Conservation (phyloP, 2,797 vertebrate genomes). For the Enteromius trimaculatus region DNA sequence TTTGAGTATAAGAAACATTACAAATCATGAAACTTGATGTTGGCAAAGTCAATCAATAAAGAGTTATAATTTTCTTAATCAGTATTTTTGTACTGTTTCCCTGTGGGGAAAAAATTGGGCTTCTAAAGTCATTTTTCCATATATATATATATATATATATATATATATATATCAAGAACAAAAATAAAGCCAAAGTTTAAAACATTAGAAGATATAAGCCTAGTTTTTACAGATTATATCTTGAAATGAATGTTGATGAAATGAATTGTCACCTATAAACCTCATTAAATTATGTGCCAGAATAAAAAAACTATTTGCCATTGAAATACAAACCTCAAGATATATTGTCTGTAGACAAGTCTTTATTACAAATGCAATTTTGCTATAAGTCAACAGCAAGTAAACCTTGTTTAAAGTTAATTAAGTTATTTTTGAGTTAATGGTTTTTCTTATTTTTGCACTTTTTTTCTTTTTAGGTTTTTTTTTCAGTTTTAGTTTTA, state of each 20-base stretch:
- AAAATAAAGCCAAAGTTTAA: background rate
- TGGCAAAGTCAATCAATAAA: background rate
- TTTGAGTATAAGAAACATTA: background rate
- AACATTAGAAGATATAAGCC: background rate
- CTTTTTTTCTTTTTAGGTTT: too few species aligned
- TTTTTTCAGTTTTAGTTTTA: too few species aligned
- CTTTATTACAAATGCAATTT: background rate
- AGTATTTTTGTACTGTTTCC: too few species aligned
- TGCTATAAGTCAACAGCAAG: background rate
- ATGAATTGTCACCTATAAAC: background rate
- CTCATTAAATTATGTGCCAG: background rate
- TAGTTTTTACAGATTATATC: background rate
- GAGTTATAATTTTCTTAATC: too few species aligned
- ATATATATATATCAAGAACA: background rate
- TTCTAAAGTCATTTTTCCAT: too few species aligned
- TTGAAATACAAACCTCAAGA: background rate
- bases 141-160: too few species aligned
- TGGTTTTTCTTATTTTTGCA: too few species aligned
- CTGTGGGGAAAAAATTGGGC: too few species aligned
- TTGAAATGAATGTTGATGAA: background rate
- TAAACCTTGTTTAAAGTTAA: too few species aligned
- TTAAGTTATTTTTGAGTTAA: too few species aligned
- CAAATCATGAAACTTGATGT: background rate
- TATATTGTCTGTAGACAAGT: background rate
- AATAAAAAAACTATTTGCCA: background rate